phyloP scores from a whole-genome alignment of 1,140 invertebrate genomes.

The Cherax quadricarinatus region DNA sequence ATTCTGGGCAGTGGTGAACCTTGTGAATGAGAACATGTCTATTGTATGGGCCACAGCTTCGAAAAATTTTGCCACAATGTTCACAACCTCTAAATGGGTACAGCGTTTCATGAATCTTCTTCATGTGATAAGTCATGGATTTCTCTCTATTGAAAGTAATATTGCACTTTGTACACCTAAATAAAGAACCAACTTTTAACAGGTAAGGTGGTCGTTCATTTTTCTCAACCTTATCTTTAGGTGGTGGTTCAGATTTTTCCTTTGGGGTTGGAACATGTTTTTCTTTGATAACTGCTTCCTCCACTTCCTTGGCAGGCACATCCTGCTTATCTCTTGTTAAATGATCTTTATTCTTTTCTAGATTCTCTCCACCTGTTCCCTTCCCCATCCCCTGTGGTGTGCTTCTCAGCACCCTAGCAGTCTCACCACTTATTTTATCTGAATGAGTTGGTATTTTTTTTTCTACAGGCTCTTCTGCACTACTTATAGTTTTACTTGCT shows the following conservation, averaged over 20 bases:
- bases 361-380: background rate
- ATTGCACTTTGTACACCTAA: conserved; percentile 71
- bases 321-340: background rate
- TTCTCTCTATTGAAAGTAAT: conserved; percentile 72
- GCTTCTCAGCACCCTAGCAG: conserved; percentile 34
- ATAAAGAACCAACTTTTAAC: conserved; percentile 63
- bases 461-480: background rate
- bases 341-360: background rate
- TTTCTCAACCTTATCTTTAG: conserved; percentile 5
- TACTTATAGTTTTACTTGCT: conserved; percentile 30
- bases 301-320: background rate
- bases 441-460: background rate
- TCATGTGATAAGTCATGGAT: conserved; percentile 72
- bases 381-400: background rate
- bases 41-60: conserved; percentile 71
- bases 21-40: conserved; percentile 65
- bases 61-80: conserved; percentile 70
- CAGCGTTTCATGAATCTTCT: conserved; percentile 72
- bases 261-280: background rate
- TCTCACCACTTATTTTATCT: conserved; percentile 14
- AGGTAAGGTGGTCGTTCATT: conserved; percentile 65
- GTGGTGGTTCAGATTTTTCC: conserved; percentile 6
- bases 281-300: conserved; percentile 15
- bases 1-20: conserved; percentile 66
- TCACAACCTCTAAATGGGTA: conserved; percentile 72